A percentile compares a stretch with the other conserved stretches of the same genome.
Conservation (phyloP, 1,140 invertebrate genomes). For the Atta colombica region DNA sequence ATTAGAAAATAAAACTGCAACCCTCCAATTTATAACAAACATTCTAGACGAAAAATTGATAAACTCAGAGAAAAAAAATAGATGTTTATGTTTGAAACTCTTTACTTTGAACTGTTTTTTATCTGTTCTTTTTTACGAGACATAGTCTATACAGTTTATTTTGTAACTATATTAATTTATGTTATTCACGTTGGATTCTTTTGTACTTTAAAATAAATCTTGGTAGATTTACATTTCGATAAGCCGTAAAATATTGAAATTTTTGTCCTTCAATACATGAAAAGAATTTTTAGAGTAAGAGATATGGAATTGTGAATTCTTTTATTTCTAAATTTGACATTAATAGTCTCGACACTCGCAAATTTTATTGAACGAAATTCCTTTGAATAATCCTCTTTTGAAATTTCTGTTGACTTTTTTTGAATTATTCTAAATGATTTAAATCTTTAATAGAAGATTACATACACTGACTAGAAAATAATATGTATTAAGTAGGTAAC, state of each 20-base stretch:
- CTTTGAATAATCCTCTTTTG: too few relatives aligned
- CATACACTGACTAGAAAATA: too few relatives aligned
- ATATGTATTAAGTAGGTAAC: too few relatives aligned
- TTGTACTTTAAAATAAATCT: conserved; percentile 3
- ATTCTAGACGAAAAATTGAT: background rate
- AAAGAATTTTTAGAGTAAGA: background rate
- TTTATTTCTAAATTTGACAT: background rate
- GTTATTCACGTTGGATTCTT: background rate
- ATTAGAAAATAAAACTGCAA: background rate
- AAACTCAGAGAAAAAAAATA: background rate
- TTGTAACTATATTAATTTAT: conserved; percentile 4
- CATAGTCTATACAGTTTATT: background rate
- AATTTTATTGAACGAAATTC: background rate
- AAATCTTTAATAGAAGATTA: too few relatives aligned
- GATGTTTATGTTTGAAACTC: background rate
- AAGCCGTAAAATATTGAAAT: background rate
- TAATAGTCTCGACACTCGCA: background rate
- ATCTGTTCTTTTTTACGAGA: background rate
- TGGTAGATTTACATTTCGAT: background rate
- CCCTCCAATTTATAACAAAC: background rate
- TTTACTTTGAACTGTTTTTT: background rate
- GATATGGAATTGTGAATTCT: background rate
- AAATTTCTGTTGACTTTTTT: background rate
- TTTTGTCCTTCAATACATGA: background rate
- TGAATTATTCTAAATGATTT: background rate